Percentiles rank a stretch among this genome's conserved stretches.
These are phyloP conservation scores for Azemiops feae DNA, from an alignment of 2,113 vertebrate species.

Conservation along the genomic window DNA sequence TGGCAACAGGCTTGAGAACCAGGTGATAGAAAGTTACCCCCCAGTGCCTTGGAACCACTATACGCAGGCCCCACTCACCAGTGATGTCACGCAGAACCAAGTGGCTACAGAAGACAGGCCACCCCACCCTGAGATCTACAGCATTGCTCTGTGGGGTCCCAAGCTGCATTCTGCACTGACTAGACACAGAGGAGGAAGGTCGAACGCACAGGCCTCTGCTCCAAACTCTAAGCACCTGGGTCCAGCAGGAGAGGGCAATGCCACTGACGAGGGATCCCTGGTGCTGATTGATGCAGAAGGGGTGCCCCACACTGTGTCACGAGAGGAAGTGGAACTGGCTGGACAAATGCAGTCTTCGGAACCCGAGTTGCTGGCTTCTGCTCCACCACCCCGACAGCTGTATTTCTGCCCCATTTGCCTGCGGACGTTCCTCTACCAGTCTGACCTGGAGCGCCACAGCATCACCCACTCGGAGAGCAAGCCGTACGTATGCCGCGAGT, in stretches of 20 bases:
- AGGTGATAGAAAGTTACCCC: constrained; percentile 27
- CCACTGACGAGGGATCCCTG: constrained; percentile 31
- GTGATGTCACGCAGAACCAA: neutral
- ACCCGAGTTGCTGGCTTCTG: constrained; percentile 22
- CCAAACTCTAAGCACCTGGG: neutral
- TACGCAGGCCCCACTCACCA: neutral
- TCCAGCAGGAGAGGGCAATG: constrained; percentile 4
- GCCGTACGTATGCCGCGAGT: constrained; percentile 65
- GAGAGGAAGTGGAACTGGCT: constrained; percentile 8
- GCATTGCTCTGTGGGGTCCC: constrained; percentile 5
- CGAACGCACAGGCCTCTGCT: neutral
- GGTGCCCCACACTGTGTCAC: constrained; percentile 64
- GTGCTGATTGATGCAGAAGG: constrained; percentile 67
- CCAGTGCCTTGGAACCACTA: constrained; percentile 4
- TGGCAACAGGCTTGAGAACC: constrained; percentile 13
- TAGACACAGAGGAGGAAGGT: neutral
- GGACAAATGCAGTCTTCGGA: constrained; percentile 1
- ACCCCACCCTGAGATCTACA: neutral
- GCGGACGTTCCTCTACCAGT: constrained; percentile 67
- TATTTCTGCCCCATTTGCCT: constrained; percentile 66
- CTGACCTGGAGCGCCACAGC: constrained; percentile 68
- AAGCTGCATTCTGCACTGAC: constrained; percentile 17
- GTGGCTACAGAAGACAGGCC: neutral
- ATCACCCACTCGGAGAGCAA: constrained; percentile 69
- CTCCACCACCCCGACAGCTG: constrained; percentile 43